Base-by-base conservation (phyloP, 2,797 vertebrate species). In the Onychomys torridus region DNA sequence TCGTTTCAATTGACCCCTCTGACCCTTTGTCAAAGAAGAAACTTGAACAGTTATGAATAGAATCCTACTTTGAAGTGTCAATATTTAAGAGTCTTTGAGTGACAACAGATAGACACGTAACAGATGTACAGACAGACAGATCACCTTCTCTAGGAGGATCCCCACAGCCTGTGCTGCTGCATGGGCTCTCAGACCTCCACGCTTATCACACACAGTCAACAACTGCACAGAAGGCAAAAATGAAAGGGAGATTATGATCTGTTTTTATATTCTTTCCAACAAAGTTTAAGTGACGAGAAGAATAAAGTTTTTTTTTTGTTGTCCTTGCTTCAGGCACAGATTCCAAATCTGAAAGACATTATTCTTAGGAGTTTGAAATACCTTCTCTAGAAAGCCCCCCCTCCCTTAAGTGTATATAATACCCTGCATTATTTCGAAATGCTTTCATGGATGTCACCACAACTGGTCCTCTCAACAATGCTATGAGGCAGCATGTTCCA, bases 11-110 rank as follows among this genome's bases (percentile, higher is more conserved):
- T 32, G 83, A 63, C 7, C 77, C 76, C 69, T 85, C 79, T 82
- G 61, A 59, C 77, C 90, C 40, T 84, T 93, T 77, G 49, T 19
- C 85, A 92, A 95, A 88, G 55, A 21, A 94, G 77, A 95, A 96
- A 88, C 52, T 37, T 32, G 7, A 5, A 71, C 29, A 52, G n/a
- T 78, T 89, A 65, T 49, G 73, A 96, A 49, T 1, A 34, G 49
- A 88, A 65, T 29, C 88, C 73, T 57, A 55, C 43, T 96, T 78
- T 82, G 19, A 92, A 93, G 76, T 43, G 59, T 83, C 78, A 57
- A 71, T 90, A 92, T 71, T 88, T 90, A 76, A 81, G 81, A 96
- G n/a, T 92, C 78, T 81, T 63, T 88, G 43, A 55, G 43, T 88
- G 88, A 65, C 67, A 59, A 59, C 4, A 40, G 87, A 94, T n/a